A percentile compares a stretch with the other conserved stretches of the same genome.
phyloP scores from a whole-genome alignment of 2,113 vertebrate species.

The Sebastes fasciatus region DNA sequence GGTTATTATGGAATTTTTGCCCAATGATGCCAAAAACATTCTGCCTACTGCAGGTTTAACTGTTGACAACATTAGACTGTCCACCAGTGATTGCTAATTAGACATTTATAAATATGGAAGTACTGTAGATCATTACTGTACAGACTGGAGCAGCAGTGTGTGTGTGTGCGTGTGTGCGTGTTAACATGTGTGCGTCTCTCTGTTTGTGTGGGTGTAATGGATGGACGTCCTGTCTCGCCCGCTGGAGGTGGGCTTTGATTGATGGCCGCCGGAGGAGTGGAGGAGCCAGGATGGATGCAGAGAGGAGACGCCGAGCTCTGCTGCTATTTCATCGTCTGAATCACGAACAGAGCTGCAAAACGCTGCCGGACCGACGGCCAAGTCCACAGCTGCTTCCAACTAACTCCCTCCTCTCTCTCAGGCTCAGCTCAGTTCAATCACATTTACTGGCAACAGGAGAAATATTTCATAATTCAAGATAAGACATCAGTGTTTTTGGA shows the following conservation, averaged over 20 bases:
- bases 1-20: no score
- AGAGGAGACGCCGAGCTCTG: slow-evolving; percentile 28
- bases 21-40: no score
- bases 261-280: slow-evolving; percentile 44
- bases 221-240: slow-evolving; percentile 49
- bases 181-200: neutral
- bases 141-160: no score
- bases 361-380: slow-evolving; percentile 7
- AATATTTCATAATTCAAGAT: slow-evolving; percentile 17
- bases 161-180: no score
- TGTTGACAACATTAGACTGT: no score
- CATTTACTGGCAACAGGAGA: slow-evolving; percentile 29
- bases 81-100: neutral
- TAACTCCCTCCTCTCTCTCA: slow-evolving; percentile 35
- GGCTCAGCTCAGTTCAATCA: slow-evolving; percentile 27
- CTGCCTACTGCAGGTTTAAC: neutral
- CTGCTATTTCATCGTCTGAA: slow-evolving; percentile 54
- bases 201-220: slow-evolving; percentile 30
- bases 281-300: slow-evolving; percentile 31
- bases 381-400: slow-evolving; percentile 74
- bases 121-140: neutral
- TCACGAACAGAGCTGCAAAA: slow-evolving; percentile 51
- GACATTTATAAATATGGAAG: neutral
- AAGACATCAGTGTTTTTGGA: slow-evolving; percentile 13
- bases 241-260: slow-evolving; percentile 46